These are phyloP conservation scores for Thyatira batis DNA, from an alignment of 2,888 invertebrate genomes.

Conservation along the genomic window DNA sequence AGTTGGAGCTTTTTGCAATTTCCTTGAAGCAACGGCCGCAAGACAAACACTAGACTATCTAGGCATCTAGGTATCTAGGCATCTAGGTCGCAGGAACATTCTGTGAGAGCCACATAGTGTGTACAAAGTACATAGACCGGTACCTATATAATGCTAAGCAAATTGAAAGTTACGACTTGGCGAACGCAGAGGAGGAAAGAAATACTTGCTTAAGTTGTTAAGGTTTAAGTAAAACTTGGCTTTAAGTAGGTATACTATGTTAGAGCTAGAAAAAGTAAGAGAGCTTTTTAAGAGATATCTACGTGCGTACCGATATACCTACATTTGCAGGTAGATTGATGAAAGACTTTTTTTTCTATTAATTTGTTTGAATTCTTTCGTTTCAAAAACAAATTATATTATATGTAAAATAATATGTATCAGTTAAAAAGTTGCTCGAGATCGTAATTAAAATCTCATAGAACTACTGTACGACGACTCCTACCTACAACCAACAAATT, in stretches of 20 bases:
- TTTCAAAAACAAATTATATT: too few species aligned
- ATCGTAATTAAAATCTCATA: background rate
- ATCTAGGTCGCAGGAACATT: slow-evolving; percentile 55
- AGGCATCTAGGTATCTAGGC: slow-evolving; percentile 57
- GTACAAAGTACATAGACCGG: background rate
- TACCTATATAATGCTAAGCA: slow-evolving; percentile 3
- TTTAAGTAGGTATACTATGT: background rate
- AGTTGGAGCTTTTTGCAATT: slow-evolving; percentile 38
- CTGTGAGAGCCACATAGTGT: background rate
- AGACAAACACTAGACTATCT: slow-evolving; percentile 45
- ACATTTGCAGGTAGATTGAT: too few species aligned
- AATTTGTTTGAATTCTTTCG: too few species aligned
- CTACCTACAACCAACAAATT: background rate
- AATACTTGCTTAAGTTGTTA: background rate
- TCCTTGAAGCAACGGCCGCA: slow-evolving; percentile 15
- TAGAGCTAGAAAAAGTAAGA: background rate
- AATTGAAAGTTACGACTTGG: slow-evolving; percentile 2
- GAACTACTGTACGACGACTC: background rate
- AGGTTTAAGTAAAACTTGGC: background rate
- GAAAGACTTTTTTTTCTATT: too few species aligned
- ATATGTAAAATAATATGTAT: too few species aligned
- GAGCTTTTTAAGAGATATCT: too few species aligned
- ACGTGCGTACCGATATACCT: too few species aligned
- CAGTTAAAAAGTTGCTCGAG: too few species aligned
- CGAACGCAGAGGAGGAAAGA: background rate